phyloP scores from a whole-genome alignment of 2,797 vertebrate species.

The Eleutherodactylus coqui region DNA sequence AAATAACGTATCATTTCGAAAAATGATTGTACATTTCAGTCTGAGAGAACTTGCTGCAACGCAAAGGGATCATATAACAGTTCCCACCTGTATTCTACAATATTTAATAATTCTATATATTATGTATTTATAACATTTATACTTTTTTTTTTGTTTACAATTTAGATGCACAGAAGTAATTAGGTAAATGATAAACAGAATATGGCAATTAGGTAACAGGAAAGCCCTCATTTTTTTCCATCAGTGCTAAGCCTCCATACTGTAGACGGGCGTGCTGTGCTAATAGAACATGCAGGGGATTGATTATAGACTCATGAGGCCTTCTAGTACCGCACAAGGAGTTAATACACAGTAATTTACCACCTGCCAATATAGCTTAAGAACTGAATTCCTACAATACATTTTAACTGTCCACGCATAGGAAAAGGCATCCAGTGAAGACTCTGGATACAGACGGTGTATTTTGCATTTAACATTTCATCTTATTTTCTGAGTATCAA shows the following conservation, averaged over 20 bases:
- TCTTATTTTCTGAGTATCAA: too few relatives aligned
- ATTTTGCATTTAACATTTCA: background rate
- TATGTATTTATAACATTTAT: background rate
- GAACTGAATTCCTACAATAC: background rate
- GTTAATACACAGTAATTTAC: conserved; percentile 43
- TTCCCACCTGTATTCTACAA: too few relatives aligned
- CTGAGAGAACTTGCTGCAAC: too few relatives aligned
- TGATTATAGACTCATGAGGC: conserved; percentile 24
- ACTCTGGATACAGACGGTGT: background rate
- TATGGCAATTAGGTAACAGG: background rate
- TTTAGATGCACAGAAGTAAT: background rate
- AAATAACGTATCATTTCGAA: too few relatives aligned
- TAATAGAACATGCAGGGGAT: conserved; percentile 34
- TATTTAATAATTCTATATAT: background rate
- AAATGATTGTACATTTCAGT: too few relatives aligned
- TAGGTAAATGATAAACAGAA: background rate
- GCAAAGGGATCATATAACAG: too few relatives aligned
- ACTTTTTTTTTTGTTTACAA: background rate
- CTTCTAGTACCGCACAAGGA: conserved; percentile 29
- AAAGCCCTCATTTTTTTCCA: background rate
- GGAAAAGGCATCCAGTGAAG: background rate
- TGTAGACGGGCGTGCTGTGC: background rate
- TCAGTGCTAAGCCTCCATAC: background rate
- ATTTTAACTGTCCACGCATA: background rate
- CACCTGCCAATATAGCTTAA: background rate